Base-by-base conservation (phyloP, 2,888 invertebrate genomes). In the Phyllotreta cruciferae region DNA sequence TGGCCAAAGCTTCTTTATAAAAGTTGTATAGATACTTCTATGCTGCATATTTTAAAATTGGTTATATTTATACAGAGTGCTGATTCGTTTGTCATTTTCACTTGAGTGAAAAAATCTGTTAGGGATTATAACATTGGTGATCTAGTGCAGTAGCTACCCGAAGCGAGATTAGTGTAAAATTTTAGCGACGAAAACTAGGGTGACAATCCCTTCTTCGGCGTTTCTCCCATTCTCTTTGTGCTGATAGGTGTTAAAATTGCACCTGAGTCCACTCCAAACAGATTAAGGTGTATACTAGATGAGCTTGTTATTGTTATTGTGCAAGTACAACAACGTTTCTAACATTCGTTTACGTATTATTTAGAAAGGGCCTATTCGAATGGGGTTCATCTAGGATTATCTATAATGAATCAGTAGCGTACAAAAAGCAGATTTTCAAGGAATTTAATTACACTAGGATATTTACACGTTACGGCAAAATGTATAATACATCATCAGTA, bases 261-360 rank as follows among this genome's bases (percentile, higher is more conserved):
- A 79, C 78, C 79, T 79, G 79, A 79, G 73, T 75, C 77, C 78
- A 78, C 78, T 79, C 72, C 77, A 78, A 77, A 78, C 73, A 78
- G 79, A 79, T 79, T 79, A 79, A 78, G 78, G 77, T 78, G 78
- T 77, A 75, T 76, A 75, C 61, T 64, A 57, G 64, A 61, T 62
- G 61, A 65, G 64, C 67, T 66, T 67, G 70, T 66, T 68, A 64
- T 70, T 73, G 71, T 24, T 24, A 24, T 24, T 71, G 66, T 67
- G 65, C 42, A 63, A 60, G 61, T 68, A 71, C 71, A 67, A 67
- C 73, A 67, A 67, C 73, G 71, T 73, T 71, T 71, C 66, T 53
- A 66, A 60, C 50, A 53, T 61, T 58, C 45, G 47, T 66, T 60
- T 64, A 62, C 65, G 24, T 63, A 49, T 57, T 63, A 56, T 45